Evolutionary conservation across 2,888 invertebrate species (phyloP).

Genomic region (Mythimna pallens): DNA sequence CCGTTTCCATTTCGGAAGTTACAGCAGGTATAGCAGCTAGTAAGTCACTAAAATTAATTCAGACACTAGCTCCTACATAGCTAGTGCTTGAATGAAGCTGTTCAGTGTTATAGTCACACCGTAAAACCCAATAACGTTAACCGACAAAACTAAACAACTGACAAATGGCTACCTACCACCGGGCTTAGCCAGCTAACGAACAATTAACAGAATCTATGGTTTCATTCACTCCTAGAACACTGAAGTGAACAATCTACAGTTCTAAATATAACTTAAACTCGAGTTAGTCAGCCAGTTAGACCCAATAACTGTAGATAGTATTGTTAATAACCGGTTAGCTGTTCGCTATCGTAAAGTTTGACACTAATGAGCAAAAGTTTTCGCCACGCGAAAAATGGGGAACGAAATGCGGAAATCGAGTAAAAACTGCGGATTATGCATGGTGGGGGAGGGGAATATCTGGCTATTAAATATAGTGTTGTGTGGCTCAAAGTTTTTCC

Average conservation of each 20-base stretch:
- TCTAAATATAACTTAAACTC: slow-evolving; percentile 51
- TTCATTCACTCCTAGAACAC: slow-evolving; percentile 47
- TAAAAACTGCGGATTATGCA: slow-evolving; percentile 46
- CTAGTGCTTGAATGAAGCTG: slow-evolving; percentile 24
- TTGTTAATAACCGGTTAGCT: slow-evolving; percentile 71
- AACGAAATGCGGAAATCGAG: slow-evolving; percentile 50
- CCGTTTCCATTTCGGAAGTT: too few relatives aligned
- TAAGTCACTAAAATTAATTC: not conserved
- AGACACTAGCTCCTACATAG: not conserved
- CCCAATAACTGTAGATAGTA: slow-evolving; percentile 64
- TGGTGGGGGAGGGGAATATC: slow-evolving; percentile 17
- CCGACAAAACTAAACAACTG: slow-evolving; percentile 20
- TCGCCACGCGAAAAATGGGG: slow-evolving; percentile 71
- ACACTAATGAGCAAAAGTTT: slow-evolving; percentile 78
- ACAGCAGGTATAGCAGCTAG: too few relatives aligned
- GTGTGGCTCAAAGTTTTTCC: too few relatives aligned
- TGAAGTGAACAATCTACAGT: slow-evolving; percentile 47
- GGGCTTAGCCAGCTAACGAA: slow-evolving; percentile 29
- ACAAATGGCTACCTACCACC: slow-evolving; percentile 18
- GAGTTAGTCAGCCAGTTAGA: slow-evolving; percentile 56
- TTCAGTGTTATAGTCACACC: slow-evolving; percentile 16
- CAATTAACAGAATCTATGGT: slow-evolving; percentile 57
- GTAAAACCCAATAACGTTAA: slow-evolving; percentile 26
- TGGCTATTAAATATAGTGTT: not conserved
- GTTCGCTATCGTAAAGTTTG: slow-evolving; percentile 77